These are phyloP conservation scores for Alectoris magna DNA, from an alignment of 2,797 vertebrate genomes.

Conservation along the genomic window DNA sequence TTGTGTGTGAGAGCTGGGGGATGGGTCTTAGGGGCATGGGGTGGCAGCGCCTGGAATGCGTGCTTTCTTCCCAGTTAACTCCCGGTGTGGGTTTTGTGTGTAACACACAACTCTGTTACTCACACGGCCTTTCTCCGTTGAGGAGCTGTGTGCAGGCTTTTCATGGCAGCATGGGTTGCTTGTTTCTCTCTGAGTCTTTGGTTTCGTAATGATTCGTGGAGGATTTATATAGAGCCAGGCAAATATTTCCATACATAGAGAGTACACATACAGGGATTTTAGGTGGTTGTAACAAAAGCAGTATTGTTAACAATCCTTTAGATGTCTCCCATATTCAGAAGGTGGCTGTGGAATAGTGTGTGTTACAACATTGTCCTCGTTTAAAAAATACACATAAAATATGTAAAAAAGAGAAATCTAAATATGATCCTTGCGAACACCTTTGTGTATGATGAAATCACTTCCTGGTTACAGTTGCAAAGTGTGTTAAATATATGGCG, in stretches of 20 bases:
- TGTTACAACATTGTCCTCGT: neutral
- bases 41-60: rapidly evolving
- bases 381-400: neutral
- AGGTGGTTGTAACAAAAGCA: neutral
- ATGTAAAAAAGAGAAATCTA: neutral
- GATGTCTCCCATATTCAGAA: neutral
- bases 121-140: neutral
- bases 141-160: neutral
- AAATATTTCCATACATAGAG: rapidly evolving
- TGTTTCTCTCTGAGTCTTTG: neutral
- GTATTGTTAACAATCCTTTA: neutral
- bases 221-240: neutral
- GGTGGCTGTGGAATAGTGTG: rapidly evolving
- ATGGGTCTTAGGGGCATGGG: neutral
- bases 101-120: neutral
- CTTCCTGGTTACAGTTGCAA: neutral
- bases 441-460: rapidly evolving
- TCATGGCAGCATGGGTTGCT: neutral
- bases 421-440: neutral
- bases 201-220: neutral
- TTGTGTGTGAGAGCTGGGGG: neutral
- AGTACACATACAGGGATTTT: neutral
- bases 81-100: rapidly evolving
- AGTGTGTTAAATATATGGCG: neutral
- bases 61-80: neutral